Evolutionary conservation across 1,140 invertebrate genomes (phyloP).

Genomic region (Drosophila subpulchrella): DNA sequence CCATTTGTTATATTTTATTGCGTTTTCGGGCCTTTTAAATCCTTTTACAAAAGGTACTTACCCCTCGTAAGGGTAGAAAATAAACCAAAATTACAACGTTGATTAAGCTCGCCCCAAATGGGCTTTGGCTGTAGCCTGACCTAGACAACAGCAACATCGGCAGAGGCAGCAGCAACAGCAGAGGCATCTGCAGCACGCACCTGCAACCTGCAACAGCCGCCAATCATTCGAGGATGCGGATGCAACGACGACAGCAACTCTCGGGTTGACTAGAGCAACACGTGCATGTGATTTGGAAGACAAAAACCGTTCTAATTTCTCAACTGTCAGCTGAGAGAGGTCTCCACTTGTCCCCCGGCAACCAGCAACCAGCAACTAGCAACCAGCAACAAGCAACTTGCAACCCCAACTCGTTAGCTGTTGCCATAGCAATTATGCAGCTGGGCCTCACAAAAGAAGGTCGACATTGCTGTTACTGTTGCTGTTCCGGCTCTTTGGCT

Average conservation of each 20-base stretch:
- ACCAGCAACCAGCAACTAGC: constrained; percentile 15
- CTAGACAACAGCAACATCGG: constrained; percentile 37
- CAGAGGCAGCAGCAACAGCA: constrained; percentile 9
- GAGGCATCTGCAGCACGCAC: constrained; percentile 24
- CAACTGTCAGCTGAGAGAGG: constrained; percentile 76
- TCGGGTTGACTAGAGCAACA: constrained; percentile 48
- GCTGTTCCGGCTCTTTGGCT: constrained; percentile 32
- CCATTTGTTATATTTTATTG: too few species aligned
- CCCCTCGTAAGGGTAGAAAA: constrained; percentile 1
- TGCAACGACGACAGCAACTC: constrained; percentile 41
- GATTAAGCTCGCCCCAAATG: constrained; percentile 45
- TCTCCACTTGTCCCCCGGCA: constrained; percentile 34
- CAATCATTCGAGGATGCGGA: constrained; percentile 31
- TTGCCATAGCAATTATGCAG: constrained; percentile 78
- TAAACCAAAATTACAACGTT: constrained; percentile 46
- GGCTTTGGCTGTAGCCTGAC: constrained; percentile 26
- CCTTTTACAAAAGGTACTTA: background rate
- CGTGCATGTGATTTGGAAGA: constrained; percentile 78
- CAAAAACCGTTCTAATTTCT: constrained; percentile 82
- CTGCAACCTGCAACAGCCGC: constrained; percentile 33
- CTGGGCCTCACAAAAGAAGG: constrained; percentile 76
- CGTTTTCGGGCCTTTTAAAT: too few species aligned
- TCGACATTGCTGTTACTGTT: constrained; percentile 49
- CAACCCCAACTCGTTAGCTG: constrained; percentile 65
- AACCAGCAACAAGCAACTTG: constrained; percentile 8